Base-by-base conservation (phyloP, 2,797 vertebrate species). In the Argentina silus region DNA sequence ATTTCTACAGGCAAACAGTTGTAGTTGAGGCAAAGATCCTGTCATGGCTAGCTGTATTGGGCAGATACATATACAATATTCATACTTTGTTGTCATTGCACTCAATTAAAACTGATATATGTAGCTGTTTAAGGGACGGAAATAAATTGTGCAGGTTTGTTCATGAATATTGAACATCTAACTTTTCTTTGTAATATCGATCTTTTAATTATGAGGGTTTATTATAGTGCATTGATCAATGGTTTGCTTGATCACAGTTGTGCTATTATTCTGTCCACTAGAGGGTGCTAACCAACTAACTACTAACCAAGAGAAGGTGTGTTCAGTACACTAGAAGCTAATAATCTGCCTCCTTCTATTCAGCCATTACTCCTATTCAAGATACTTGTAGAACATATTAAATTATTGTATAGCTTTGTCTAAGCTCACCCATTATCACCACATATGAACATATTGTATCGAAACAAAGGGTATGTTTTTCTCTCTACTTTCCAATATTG, bases 201-300 rank as follows among this genome's bases (percentile, higher is more conserved):
- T 8, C 11, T 48, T 51, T 51, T 56, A 56, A 19, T 56, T n/a
- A 11, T 36, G 27, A 36, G 27, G 27, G 27, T 36, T 36, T 51
- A 15, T 51, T 51, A 51, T 51, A 11, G 51, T 15, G 15, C 51
- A 15, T 15, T 53, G 51, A 6, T 53, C 12, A 17, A 17, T 53
- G 60, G 60, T n/a, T 23, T 60, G 57, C 57, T 12, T 61, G 4
- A 27, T 61, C 6, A 62, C 12, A n/a, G 12, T 8, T 70, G 56
- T 45, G 19, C 15, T 70, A 50, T 62, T 48, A 48, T 45, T 61
- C 4, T 62, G 44, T 72, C 77, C 77, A 85, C 73, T 57, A 56
- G 81, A 67, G 79, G 70, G 56, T 0, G n/a, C n/a, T n/a, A n/a
- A n/a, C n/a, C n/a, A n/a, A n/a, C n/a, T n/a, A n/a, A 7, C 61